Conservation (phyloP, 2,888 invertebrate species). For the Tipula vernalis region DNA sequence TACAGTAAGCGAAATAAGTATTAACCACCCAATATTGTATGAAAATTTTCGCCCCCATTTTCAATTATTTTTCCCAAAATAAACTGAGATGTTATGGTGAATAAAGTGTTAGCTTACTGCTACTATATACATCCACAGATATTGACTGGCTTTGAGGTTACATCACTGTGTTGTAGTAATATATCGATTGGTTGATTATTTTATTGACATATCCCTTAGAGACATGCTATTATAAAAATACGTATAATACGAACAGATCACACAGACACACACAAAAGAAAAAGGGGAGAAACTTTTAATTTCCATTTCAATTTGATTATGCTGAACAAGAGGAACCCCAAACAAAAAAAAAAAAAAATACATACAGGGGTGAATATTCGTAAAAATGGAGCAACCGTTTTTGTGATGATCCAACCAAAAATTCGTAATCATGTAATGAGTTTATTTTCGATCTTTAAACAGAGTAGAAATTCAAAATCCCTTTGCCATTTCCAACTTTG, state of each 20-base stretch:
- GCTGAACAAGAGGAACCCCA: not conserved
- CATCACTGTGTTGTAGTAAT: not conserved
- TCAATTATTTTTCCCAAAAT: not conserved
- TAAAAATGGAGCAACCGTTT: not conserved
- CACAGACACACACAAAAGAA: not conserved
- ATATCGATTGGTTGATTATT: not conserved
- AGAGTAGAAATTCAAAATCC: not conserved
- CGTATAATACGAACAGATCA: not conserved
- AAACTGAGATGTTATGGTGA: not conserved
- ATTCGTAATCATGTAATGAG: not conserved
- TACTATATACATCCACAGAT: not conserved
- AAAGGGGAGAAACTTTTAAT: not conserved
- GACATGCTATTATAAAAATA: not conserved
- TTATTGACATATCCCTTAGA: not conserved
- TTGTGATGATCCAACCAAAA: not conserved
- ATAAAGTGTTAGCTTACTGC: not conserved
- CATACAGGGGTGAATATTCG: not conserved
- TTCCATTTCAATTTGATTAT: not conserved
- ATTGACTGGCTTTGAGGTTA: not conserved
- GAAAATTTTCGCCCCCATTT: not conserved
- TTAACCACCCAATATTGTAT: not conserved
- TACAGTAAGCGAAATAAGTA: not conserved
- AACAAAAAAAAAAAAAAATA: not conserved
- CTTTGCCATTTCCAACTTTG: not conserved
- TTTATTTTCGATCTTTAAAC: not conserved